Percentiles rank a stretch among this genome's conserved stretches.
phyloP scores from a whole-genome alignment of 2,888 invertebrate species.

The Tortrix viridana region DNA sequence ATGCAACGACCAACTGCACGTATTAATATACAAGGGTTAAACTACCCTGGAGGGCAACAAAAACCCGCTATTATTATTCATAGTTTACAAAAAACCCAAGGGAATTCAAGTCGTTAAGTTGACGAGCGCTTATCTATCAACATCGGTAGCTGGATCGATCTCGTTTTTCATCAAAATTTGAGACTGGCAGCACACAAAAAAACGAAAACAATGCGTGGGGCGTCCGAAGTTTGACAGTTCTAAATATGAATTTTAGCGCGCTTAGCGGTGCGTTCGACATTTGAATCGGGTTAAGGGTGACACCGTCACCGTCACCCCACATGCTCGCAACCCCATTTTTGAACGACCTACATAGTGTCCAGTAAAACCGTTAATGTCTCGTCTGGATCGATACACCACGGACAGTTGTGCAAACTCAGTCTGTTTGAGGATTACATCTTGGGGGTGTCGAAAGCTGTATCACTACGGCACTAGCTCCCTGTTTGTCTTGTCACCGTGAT shows the following conservation, averaged over 20 bases:
- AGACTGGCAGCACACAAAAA: constrained; percentile 51
- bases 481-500: constrained; percentile 62
- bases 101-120: constrained; percentile 61
- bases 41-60: constrained; percentile 72
- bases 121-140: constrained; percentile 71
- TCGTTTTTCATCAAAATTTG: constrained; percentile 54
- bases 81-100: constrained; percentile 55
- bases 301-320: constrained; percentile 65
- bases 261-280: constrained; percentile 57
- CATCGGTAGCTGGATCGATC: constrained; percentile 54
- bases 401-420: constrained; percentile 80
- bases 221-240: constrained; percentile 56
- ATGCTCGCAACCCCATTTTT: constrained; percentile 76
- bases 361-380: constrained; percentile 76
- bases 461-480: constrained; percentile 41
- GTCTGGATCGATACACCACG: constrained; percentile 49
- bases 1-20: constrained; percentile 75
- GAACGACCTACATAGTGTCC: constrained; percentile 76
- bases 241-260: constrained; percentile 47
- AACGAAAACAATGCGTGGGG: constrained; percentile 73
- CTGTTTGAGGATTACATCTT: constrained; percentile 69
- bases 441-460: constrained; percentile 65
- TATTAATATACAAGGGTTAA: constrained; percentile 76
- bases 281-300: constrained; percentile 75
- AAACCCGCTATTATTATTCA: constrained; percentile 77